Base-by-base conservation (phyloP, 2,113 vertebrate species). In the Hucho hucho region DNA sequence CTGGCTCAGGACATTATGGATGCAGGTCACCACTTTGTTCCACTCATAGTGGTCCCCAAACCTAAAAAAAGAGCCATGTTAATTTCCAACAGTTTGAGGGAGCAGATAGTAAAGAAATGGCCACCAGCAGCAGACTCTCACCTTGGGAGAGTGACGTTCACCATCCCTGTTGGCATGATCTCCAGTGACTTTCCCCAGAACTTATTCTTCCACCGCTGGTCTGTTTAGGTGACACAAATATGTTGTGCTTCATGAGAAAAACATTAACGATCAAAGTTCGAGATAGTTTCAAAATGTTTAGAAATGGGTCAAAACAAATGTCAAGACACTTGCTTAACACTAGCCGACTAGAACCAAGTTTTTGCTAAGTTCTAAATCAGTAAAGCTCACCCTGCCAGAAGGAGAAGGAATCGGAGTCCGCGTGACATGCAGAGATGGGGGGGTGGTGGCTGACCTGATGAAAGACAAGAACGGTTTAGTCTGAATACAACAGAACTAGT, bases 101-200 rank as follows among this genome's bases (percentile, higher is more conserved):
- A 67, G 26, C 12, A 67, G 29, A 25, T 16, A 49, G 47, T 32
- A 32, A 32, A 49, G 13, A 11, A 32, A 20, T 22, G n/a, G 58
- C n/a, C n/a, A 22, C 18, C 16, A 13, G 16, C 32, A 16, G 20
- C 20, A 12, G 9, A 11, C 28, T 66, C 93, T 91, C 84, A 97
- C 97, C 84, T 94, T 68, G 95, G 96, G 70, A 98, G 88, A 2
- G 86, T 78, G 43, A 97, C 94, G 0, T 98, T 94, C 77, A 98
- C 95, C 4, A 89, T 92, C 67, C 95, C 95, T 67, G 93, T 70
- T 0, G 97, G 96, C 77, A 97, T 89, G 0, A 98, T 94, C 90
- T 98, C 97, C 74, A 97, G 74, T 0, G 97, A 98, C 71, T 98
- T 98, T 13, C 97, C 97, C 97, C 97, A 98, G 79, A 98, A 98